These are phyloP conservation scores for Xyrichtys novacula DNA, from an alignment of 2,797 vertebrate species.

Conservation along the genomic window DNA sequence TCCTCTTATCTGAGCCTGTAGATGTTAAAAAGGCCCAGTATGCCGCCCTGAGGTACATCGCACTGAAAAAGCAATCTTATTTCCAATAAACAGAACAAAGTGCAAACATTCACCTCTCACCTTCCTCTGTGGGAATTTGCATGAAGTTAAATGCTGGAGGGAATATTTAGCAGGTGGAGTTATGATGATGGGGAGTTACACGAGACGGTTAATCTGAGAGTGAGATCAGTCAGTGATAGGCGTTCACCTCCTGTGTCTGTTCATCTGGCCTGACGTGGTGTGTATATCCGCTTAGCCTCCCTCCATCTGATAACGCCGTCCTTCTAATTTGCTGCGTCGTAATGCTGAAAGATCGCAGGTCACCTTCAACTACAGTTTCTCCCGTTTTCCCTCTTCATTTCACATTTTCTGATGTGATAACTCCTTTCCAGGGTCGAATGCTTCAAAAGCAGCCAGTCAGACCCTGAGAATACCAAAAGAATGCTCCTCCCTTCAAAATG, in stretches of 20 bases:
- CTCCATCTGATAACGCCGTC: constrained; percentile 61
- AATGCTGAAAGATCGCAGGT: constrained; percentile 62
- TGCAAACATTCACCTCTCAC: constrained; percentile 31
- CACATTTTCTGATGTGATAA: constrained; percentile 46
- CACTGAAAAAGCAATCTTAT: constrained; percentile 35
- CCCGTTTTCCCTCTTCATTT: constrained; percentile 37
- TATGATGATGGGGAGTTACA: constrained; percentile 57
- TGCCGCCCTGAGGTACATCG: constrained; percentile 44
- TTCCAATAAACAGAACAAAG: constrained; percentile 43
- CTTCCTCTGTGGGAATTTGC: constrained; percentile 42
- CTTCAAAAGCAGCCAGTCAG: constrained; percentile 15
- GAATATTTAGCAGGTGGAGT: constrained; percentile 50
- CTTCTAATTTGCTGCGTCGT: constrained; percentile 55
- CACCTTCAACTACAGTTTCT: constrained; percentile 63
- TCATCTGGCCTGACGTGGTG: constrained; percentile 32
- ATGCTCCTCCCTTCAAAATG: constrained; percentile 33
- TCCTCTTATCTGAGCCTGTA: constrained; percentile 49
- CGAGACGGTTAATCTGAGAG: constrained; percentile 33
- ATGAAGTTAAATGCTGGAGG: constrained; percentile 49
- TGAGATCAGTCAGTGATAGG: constrained; percentile 58
- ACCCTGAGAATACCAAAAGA: constrained; percentile 38
- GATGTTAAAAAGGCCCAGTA: constrained; percentile 41
- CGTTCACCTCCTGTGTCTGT: constrained; percentile 32
- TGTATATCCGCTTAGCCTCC: constrained; percentile 59
- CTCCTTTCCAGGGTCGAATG: constrained; percentile 29